Conservation (phyloP, 2,797 vertebrate genomes). For the Telmatherina bonti region DNA sequence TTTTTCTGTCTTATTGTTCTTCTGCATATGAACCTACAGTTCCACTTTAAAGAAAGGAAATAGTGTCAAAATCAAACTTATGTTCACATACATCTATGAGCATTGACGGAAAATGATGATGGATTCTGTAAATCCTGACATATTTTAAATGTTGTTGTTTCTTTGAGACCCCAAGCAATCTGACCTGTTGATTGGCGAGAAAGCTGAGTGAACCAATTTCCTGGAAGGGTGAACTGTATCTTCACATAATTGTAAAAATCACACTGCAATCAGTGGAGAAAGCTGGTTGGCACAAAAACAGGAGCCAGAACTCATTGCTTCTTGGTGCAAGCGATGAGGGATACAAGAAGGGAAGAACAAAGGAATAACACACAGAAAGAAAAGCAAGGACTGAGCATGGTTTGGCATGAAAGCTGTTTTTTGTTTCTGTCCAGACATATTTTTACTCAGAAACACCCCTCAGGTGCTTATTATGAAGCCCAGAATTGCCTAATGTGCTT, state of each 20-base stretch:
- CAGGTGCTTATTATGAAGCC: constrained; percentile 80
- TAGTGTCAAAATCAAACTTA: constrained; percentile 8
- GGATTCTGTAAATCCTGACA: constrained; percentile 16
- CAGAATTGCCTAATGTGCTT: constrained; percentile 82
- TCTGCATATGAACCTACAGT: constrained; percentile 3
- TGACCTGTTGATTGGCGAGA: constrained; percentile 63
- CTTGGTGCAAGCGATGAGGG: constrained; percentile 4
- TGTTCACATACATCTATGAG: constrained; percentile 13
- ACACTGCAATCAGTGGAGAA: constrained; percentile 62
- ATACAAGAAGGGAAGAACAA: background rate
- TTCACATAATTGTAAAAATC: constrained; percentile 76
- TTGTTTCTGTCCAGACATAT: constrained; percentile 70
- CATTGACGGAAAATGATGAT: constrained; percentile 17
- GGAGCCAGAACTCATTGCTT: constrained; percentile 48
- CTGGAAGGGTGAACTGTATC: constrained; percentile 59
- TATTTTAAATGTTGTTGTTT: constrained; percentile 46
- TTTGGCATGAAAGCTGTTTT: constrained; percentile 56
- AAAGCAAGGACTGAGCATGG: constrained; percentile 11
- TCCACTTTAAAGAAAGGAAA: constrained; percentile 1
- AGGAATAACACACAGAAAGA: background rate
- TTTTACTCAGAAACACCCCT: constrained; percentile 72
- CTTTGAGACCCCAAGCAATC: constrained; percentile 38
- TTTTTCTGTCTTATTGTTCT: background rate
- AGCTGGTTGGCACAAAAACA: constrained; percentile 49
- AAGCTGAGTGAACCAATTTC: constrained; percentile 68